Conservation (phyloP, 2,888 invertebrate species). For the Melanotus villosus region DNA sequence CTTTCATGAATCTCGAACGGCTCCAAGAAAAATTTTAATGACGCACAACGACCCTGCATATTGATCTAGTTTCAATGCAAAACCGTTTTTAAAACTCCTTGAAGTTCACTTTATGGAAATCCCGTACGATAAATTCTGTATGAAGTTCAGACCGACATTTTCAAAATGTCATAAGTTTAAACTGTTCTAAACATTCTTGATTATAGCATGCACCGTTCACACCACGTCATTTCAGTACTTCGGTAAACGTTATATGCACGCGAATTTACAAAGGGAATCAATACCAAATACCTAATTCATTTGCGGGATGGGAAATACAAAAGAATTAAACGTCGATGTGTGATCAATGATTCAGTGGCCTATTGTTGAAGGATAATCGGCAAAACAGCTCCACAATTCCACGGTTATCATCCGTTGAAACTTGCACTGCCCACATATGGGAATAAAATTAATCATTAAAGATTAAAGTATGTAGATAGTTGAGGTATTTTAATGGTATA, state of each 20-base stretch:
- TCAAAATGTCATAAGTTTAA: slow-evolving; percentile 10
- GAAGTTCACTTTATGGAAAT: too few relatives aligned
- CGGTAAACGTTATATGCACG: not conserved
- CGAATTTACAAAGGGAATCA: slow-evolving; percentile 7
- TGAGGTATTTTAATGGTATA: slow-evolving; percentile 18
- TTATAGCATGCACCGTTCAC: too few relatives aligned
- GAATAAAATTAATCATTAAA: slow-evolving; percentile 20
- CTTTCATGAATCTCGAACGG: too few relatives aligned
- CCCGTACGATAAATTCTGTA: too few relatives aligned
- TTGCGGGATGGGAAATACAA: slow-evolving; percentile 22
- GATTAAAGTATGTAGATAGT: slow-evolving; percentile 12
- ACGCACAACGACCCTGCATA: too few relatives aligned
- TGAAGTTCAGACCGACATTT: slow-evolving; percentile 2
- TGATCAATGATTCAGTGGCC: slow-evolving; percentile 28
- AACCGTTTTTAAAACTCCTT: too few relatives aligned
- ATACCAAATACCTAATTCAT: not conserved
- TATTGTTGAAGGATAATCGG: slow-evolving; percentile 6
- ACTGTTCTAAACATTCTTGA: not conserved
- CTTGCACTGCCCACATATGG: slow-evolving; percentile 19
- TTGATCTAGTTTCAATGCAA: too few relatives aligned
- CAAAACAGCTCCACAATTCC: not conserved
- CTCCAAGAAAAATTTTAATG: too few relatives aligned
- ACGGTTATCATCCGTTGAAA: slow-evolving; percentile 1
- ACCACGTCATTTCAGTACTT: not conserved
- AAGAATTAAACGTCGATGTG: slow-evolving; percentile 19